A percentile compares a stretch with the other conserved stretches of the same genome.
Conservation (phyloP, 2,797 vertebrate genomes). For the Sphaeramia orbicularis region DNA sequence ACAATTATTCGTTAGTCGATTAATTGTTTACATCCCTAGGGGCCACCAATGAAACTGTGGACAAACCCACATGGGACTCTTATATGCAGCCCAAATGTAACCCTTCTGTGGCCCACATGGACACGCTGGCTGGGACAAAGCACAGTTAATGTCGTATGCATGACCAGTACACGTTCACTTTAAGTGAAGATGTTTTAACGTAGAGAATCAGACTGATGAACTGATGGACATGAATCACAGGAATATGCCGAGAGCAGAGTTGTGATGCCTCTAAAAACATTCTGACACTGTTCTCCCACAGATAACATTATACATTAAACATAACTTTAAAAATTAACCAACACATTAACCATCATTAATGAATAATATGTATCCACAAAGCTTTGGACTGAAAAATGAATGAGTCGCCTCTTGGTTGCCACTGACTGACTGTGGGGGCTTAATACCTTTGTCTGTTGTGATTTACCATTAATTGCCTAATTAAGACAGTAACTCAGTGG, state of each 20-base stretch:
- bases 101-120: too few relatives aligned
- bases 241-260: background rate
- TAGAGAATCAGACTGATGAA: background rate
- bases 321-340: constrained; percentile 3
- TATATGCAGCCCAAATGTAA: too few relatives aligned
- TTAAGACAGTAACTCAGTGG: constrained; percentile 35
- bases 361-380: constrained; percentile 33
- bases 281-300: background rate
- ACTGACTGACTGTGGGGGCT: constrained; percentile 11
- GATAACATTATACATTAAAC: constrained; percentile 12
- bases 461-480: constrained; percentile 46
- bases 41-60: too few relatives aligned
- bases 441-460: constrained; percentile 29
- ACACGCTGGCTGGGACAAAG: too few relatives aligned
- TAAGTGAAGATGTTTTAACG: too few relatives aligned
- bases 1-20: too few relatives aligned
- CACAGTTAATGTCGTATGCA: too few relatives aligned
- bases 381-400: background rate
- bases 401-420: constrained; percentile 25
- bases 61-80: too few relatives aligned
- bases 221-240: background rate
- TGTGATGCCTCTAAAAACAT: constrained; percentile 5
- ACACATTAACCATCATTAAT: constrained; percentile 18
- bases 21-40: too few relatives aligned
- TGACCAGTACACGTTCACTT: too few relatives aligned